Evolutionary conservation across 1,140 invertebrate genomes (phyloP), one percentile per base, ranked within the genome.

Genomic region (Wiebesia pumilae): DNA sequence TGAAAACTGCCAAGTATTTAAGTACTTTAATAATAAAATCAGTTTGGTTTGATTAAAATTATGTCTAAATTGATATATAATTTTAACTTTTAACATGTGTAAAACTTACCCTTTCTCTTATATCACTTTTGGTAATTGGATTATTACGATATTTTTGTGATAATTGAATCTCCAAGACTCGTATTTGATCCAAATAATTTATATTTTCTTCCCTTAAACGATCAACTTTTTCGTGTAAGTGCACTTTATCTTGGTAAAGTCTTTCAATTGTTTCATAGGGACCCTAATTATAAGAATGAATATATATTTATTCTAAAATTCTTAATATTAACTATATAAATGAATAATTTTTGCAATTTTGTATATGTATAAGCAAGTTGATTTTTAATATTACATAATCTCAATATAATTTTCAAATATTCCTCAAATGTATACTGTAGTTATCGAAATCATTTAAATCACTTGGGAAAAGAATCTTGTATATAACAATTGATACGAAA

Each of bases 231-330:
- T 91, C 90, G 10, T 90, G 87, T 16, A 92, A 87, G 51, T 89
- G 73, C 16, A 80, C 75, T 85, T 95, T 95, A 82, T 95, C 95
- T n/a, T 91, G 89, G 0, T 92, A 92, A 71, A 94, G 93, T 89
- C 92, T 93, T 58, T 93, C 92, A 62, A 95, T 90, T 30, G 91
- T 89, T 3, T 90, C 89, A 67, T 94, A 95, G 54, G 95, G 92
- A 88, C 95, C 95, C 91, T 94, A 65, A 73, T 62, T 38, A 73
- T 35, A 54, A 27, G 69, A n/a, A 47, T 43, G 16, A 38, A 77
- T 30, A 58, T 7, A 21, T 58, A 3, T 27, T 27, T 62, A 27
- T 62, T 62, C 38, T 71, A 38, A 16, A 67, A 67, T 67, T 30
- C 21, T 9, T 30, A 67, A 38, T 38, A 12, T 71, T 67, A 67